Evolutionary conservation across 2,113 vertebrate species (phyloP).

Genomic region (Ancistrus triradiatus): DNA sequence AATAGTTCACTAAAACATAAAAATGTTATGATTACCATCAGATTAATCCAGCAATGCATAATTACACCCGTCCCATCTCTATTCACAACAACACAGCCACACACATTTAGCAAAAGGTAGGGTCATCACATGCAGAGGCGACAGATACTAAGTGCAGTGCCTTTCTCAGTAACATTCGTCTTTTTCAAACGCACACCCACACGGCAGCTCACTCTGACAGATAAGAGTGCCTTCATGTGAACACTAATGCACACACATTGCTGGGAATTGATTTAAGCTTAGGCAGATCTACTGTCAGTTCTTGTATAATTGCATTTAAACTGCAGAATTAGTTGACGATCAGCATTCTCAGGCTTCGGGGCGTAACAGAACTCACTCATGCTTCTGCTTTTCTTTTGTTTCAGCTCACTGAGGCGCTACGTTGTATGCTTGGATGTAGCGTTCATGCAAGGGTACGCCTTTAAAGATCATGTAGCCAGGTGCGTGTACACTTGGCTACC

Average conservation of each 20-base stretch:
- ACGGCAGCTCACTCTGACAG: neutral
- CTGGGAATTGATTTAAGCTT: neutral
- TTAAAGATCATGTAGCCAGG: constrained; percentile 20
- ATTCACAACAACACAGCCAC: no score
- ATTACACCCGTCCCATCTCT: no score
- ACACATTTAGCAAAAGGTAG: no score
- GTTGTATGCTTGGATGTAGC: constrained; percentile 12
- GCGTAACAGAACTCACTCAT: no score
- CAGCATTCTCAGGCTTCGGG: neutral
- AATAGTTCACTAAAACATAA: no score
- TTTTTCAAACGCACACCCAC: constrained; percentile 17
- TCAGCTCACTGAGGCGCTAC: constrained; percentile 1
- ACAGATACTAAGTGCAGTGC: no score
- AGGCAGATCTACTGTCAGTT: constrained; percentile 11
- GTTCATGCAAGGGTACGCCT: constrained; percentile 3
- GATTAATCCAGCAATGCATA: no score
- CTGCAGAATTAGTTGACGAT: neutral
- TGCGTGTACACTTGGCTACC: neutral
- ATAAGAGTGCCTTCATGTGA: constrained; percentile 13
- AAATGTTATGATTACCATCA: no score
- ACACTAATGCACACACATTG: neutral
- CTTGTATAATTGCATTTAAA: constrained; percentile 1
- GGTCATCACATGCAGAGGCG: no score
- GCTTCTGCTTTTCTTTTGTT: neutral
- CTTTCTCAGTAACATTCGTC: no score